Evolutionary conservation across 2,888 invertebrate species (phyloP).

Genomic region (Sinopyrophorus schimmeli): DNA sequence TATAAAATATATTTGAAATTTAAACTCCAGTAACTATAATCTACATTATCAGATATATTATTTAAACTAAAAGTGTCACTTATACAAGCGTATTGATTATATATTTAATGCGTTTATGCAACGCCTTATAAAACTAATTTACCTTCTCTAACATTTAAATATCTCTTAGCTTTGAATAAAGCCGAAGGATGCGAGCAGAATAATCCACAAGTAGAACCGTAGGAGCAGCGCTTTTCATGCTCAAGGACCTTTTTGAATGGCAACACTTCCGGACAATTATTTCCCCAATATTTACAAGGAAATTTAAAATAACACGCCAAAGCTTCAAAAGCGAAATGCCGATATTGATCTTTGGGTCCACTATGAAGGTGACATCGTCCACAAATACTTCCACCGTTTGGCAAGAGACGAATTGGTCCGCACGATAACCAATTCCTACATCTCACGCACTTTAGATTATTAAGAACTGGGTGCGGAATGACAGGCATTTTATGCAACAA

Average conservation of each 20-base stretch:
- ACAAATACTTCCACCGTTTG: slow-evolving; percentile 47
- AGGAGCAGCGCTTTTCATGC: slow-evolving; percentile 49
- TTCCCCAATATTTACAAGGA: slow-evolving; percentile 48
- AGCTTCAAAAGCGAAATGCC: slow-evolving; percentile 48
- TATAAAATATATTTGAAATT: too few species aligned
- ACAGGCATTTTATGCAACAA: slow-evolving; percentile 20
- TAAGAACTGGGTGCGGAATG: slow-evolving; percentile 37
- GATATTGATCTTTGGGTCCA: slow-evolving; percentile 32
- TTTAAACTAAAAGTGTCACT: too few species aligned
- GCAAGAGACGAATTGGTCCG: slow-evolving; percentile 48
- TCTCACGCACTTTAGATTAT: slow-evolving; percentile 43
- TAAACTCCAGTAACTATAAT: too few species aligned
- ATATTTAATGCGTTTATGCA: too few species aligned
- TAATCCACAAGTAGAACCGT: slow-evolving; percentile 39
- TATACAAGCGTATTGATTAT: too few species aligned
- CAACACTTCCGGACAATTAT: slow-evolving; percentile 45
- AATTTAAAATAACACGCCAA: slow-evolving; percentile 48
- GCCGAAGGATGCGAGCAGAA: slow-evolving; percentile 45
- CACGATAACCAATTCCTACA: slow-evolving; percentile 48
- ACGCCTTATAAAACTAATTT: too few species aligned
- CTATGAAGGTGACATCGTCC: slow-evolving; percentile 44
- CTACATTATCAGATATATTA: too few species aligned
- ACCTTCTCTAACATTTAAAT: slow-evolving; percentile 42
- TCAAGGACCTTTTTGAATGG: slow-evolving; percentile 45
- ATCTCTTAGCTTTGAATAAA: slow-evolving; percentile 41